Conservation (phyloP, 2,888 invertebrate species). For the Latrodectus elegans region DNA sequence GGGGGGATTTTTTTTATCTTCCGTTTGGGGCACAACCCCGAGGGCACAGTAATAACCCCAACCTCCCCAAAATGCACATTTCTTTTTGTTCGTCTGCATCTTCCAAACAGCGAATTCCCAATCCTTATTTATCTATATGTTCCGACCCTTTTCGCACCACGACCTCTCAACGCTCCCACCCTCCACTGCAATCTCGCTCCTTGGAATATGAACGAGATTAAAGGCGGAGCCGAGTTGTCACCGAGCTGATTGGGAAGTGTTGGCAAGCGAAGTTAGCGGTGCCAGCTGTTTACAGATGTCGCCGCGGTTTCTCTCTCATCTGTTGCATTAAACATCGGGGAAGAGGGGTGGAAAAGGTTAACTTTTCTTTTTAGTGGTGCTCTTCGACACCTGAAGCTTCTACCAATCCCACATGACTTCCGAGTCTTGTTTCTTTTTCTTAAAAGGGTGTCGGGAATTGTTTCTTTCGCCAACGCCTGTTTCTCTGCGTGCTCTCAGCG, state of each 20-base stretch:
- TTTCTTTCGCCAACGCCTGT: too few species aligned
- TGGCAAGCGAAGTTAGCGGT: slow-evolving; percentile 35
- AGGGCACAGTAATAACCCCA: slow-evolving; percentile 48
- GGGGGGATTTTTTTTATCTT: slow-evolving; percentile 20
- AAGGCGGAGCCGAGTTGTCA: slow-evolving; percentile 65
- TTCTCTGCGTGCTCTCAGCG: too few species aligned
- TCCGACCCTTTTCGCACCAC: not conserved
- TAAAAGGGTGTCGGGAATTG: too few species aligned
- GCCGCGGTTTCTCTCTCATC: slow-evolving; percentile 51
- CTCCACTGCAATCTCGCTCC: slow-evolving; percentile 17
- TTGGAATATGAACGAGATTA: slow-evolving; percentile 62
- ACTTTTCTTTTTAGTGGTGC: not conserved
- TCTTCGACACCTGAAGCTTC: slow-evolving; percentile 5
- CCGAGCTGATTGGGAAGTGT: slow-evolving; percentile 66
- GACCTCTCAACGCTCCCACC: slow-evolving; percentile 12
- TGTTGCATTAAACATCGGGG: slow-evolving; percentile 68
- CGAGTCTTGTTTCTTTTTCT: too few species aligned
- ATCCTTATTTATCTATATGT: slow-evolving; percentile 31
- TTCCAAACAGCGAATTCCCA: slow-evolving; percentile 5
- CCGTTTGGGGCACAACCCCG: slow-evolving; percentile 22
- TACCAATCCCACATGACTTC: not conserved
- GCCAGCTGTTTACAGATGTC: slow-evolving; percentile 57
- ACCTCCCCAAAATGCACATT: slow-evolving; percentile 48
- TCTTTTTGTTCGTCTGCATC: slow-evolving; percentile 31
- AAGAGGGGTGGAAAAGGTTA: not conserved